Evolutionary conservation across 2,797 vertebrate genomes (phyloP).

Genomic region (Tragopan temminckii): DNA sequence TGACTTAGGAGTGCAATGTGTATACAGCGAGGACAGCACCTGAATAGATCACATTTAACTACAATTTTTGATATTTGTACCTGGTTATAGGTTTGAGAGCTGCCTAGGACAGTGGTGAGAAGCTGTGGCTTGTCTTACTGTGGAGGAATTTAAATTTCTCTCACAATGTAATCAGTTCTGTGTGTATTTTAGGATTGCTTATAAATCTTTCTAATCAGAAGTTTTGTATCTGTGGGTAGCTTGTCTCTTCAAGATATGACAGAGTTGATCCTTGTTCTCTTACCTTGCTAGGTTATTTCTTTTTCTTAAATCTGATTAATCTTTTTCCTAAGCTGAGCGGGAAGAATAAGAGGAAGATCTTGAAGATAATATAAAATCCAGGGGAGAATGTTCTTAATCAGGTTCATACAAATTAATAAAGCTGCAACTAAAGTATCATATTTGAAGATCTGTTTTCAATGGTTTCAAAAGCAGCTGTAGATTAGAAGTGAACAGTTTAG

Average conservation of each 20-base stretch:
- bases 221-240: not conserved
- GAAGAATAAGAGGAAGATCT: conserved; percentile 65
- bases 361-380: conserved; percentile 64
- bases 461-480: conserved; percentile 52
- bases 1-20: not conserved
- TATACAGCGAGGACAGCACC: not conserved
- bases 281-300: conserved; percentile 57
- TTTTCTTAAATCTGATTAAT: conserved; percentile 61
- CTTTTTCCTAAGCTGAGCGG: conserved; percentile 48
- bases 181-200: conserved; percentile 71
- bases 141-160: conserved; percentile 23
- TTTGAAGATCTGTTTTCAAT: conserved; percentile 61
- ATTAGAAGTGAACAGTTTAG: conserved; percentile 53
- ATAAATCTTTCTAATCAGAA: conserved; percentile 64
- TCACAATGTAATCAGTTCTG: not conserved
- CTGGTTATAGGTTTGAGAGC: not conserved
- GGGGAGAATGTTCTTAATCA: conserved; percentile 66
- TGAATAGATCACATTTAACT: not conserved
- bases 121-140: conserved; percentile 19
- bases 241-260: conserved; percentile 49
- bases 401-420: conserved; percentile 55
- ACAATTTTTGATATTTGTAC: not conserved
- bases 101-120: not conserved
- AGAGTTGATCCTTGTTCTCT: conserved; percentile 65
- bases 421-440: conserved; percentile 27